phyloP scores from a whole-genome alignment of 2,797 vertebrate genomes.

The Cyprinodon diabolis region DNA sequence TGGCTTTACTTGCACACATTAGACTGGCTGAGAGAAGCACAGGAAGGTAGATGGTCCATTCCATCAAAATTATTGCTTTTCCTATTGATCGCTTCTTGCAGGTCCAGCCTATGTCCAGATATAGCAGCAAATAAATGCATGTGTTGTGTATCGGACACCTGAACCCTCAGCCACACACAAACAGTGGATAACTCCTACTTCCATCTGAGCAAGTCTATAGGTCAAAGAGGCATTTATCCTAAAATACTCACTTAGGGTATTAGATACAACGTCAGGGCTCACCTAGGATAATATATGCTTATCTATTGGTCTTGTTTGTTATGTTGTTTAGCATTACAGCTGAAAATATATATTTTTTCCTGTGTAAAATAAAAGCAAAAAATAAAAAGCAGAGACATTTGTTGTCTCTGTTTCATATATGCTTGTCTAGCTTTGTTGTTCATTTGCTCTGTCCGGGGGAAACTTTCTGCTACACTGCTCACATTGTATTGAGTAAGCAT shows the following conservation, averaged over 20 bases:
- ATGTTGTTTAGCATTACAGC: neutral
- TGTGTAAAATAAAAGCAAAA: constrained; percentile 13
- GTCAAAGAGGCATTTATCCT: constrained; percentile 12
- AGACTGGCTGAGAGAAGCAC: constrained; percentile 56
- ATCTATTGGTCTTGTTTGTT: neutral
- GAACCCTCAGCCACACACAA: constrained; percentile 20
- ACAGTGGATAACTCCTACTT: constrained; percentile 29
- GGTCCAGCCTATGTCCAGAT: constrained; percentile 57
- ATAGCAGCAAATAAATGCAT: constrained; percentile 31
- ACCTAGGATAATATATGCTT: neutral
- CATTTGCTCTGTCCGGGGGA: constrained; percentile 53
- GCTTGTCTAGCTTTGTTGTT: constrained; percentile 48
- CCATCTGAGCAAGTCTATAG: neutral
- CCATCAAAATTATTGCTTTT: constrained; percentile 69
- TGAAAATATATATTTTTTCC: constrained; percentile 1
- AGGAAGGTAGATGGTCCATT: constrained; percentile 68
- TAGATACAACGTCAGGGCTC: too few relatives aligned
- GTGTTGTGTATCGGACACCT: constrained; percentile 14
- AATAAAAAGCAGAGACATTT: neutral
- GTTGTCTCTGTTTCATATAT: constrained; percentile 20
- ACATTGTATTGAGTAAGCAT: constrained; percentile 77
- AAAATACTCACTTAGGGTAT: constrained; percentile 5
- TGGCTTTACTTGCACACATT: constrained; percentile 43
- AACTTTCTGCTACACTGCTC: constrained; percentile 70
- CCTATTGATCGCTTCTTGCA: constrained; percentile 66